A percentile compares a stretch with the other conserved stretches of the same genome.
These are phyloP conservation scores for Pinctada fucata DNA, from an alignment of 2,888 invertebrate genomes.

Conservation along the genomic window DNA sequence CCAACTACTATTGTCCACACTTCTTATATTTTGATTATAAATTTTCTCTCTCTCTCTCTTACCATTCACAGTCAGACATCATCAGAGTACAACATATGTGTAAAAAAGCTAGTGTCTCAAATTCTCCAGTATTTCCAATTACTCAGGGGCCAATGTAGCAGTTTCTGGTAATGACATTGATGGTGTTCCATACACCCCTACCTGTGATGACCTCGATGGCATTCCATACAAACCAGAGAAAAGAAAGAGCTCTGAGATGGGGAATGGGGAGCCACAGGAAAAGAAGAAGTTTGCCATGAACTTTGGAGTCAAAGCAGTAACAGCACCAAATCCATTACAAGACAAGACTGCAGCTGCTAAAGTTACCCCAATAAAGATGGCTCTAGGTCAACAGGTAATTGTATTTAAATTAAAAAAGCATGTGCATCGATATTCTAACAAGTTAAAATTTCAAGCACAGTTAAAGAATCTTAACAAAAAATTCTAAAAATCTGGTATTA, in stretches of 20 bases:
- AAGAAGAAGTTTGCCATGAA: conserved; percentile 52
- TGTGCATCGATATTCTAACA: background rate
- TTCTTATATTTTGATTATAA: no score
- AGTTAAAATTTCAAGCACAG: background rate
- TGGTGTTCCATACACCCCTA: conserved; percentile 6
- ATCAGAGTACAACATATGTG: background rate
- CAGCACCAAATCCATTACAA: background rate
- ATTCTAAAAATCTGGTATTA: no score
- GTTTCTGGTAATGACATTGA: conserved; percentile 6
- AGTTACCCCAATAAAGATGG: conserved; percentile 51
- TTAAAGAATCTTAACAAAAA: no score
- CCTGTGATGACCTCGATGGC: conserved; percentile 5
- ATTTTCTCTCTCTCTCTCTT: background rate
- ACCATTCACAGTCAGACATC: conserved; percentile 1
- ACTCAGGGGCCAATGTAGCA: conserved; percentile 42
- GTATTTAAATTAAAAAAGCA: background rate
- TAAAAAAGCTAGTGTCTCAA: conserved; percentile 40
- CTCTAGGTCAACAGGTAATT: conserved; percentile 48
- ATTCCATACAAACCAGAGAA: conserved; percentile 43
- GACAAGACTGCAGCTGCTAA: conserved; percentile 1
- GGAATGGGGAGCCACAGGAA: conserved; percentile 43
- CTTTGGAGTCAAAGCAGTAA: conserved; percentile 26
- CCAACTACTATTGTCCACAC: no score
- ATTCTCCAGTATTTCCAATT: conserved; percentile 54
- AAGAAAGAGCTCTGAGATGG: conserved; percentile 46